phyloP scores from a whole-genome alignment of 2,888 invertebrate species.

The Agelastica alni region DNA sequence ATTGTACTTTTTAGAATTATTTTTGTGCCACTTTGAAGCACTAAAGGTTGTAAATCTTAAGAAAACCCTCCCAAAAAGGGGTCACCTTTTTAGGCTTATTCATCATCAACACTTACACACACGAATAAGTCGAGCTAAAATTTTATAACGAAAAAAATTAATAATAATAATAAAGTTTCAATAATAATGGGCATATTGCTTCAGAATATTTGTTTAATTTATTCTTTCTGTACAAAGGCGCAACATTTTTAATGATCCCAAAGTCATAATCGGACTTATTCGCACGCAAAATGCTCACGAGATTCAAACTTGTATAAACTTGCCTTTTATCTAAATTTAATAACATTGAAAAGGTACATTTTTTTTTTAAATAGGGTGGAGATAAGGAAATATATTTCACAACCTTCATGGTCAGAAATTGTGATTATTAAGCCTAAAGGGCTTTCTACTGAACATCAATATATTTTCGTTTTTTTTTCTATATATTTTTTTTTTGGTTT shows the following conservation, averaged over 20 bases:
- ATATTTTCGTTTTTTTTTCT: conserved; percentile 34
- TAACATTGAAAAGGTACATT: conserved; percentile 19
- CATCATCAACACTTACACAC: conserved; percentile 1
- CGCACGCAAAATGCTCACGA: conserved; percentile 5
- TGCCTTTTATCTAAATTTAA: conserved; percentile 19
- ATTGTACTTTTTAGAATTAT: conserved; percentile 34
- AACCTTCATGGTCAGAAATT: conserved; percentile 53
- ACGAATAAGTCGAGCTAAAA: conserved; percentile 2
- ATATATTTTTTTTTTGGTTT: conserved; percentile 23
- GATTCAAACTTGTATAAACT: too few relatives aligned
- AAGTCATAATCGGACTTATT: too few relatives aligned
- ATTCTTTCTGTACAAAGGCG: too few relatives aligned
- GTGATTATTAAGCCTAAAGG: conserved; percentile 50
- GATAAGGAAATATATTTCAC: conserved; percentile 50
- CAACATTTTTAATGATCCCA: too few relatives aligned
- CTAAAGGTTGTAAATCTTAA: conserved; percentile 21
- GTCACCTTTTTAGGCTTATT: conserved; percentile 7
- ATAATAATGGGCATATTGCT: too few relatives aligned
- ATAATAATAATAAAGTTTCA: neutral
- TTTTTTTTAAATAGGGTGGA: conserved; percentile 29
- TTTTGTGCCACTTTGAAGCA: conserved; percentile 30
- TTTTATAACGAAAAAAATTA: too few relatives aligned
- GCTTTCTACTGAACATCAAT: conserved; percentile 42
- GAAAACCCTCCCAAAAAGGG: conserved; percentile 13
- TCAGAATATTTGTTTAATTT: too few relatives aligned